These are phyloP conservation scores for Piaya cayana DNA, from an alignment of 2,113 vertebrate genomes.

Conservation along the genomic window DNA sequence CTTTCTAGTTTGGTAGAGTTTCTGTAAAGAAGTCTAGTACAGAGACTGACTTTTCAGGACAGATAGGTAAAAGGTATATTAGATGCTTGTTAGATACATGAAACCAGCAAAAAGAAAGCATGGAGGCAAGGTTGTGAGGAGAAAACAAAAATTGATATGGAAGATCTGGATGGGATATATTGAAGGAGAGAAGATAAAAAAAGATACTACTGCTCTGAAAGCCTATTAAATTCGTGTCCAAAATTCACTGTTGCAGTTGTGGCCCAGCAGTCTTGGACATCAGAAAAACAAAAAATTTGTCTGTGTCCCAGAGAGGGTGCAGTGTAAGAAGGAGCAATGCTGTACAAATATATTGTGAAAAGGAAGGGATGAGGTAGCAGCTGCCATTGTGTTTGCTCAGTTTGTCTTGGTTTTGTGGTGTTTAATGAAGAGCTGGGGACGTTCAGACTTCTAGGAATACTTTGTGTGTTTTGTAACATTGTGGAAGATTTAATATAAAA, in stretches of 20 bases:
- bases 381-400: not conserved
- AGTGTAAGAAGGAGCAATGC: fast-evolving
- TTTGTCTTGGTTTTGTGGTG: not conserved
- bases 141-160: not conserved
- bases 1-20: not conserved
- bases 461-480: not conserved
- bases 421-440: not conserved
- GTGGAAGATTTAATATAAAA: not conserved
- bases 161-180: not conserved
- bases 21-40: not conserved
- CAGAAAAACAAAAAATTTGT: not conserved
- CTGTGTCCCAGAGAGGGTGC: not conserved
- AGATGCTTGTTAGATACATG: not conserved
- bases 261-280: not conserved
- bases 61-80: not conserved
- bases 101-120: not conserved
- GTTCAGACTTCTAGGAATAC: not conserved
- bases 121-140: not conserved
- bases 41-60: not conserved
- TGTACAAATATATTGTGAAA: not conserved
- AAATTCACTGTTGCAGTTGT: not conserved
- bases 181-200: not conserved
- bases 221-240: not conserved
- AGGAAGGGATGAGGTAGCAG: not conserved
- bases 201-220: not conserved